Evolutionary conservation across 2,113 vertebrate species (phyloP).

Genomic region (Sclerurus mexicanus): DNA sequence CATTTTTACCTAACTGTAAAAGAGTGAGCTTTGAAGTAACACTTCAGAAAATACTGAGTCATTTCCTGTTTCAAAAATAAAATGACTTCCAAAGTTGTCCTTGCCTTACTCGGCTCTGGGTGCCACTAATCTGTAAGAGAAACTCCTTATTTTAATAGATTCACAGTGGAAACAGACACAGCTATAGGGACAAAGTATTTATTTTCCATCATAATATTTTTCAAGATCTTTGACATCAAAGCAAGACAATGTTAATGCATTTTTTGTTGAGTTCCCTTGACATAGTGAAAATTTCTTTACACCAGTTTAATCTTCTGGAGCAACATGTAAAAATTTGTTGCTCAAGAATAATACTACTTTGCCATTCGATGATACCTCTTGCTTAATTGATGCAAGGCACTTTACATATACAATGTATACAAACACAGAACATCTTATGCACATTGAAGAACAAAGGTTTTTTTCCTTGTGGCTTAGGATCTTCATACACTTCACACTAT

Average conservation of each 20-base stretch:
- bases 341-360: neutral
- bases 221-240: neutral
- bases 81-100: conserved; percentile 47
- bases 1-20: conserved; percentile 65
- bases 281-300: neutral
- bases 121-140: conserved; percentile 13
- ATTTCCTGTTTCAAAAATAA: conserved; percentile 69
- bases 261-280: neutral
- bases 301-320: neutral
- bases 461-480: neutral
- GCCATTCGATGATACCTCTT: neutral
- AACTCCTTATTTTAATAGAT: conserved; percentile 32
- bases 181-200: neutral
- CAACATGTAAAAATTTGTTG: neutral
- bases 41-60: conserved; percentile 65
- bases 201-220: conserved; percentile 47
- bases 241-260: neutral
- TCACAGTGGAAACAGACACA: conserved; percentile 4
- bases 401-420: neutral
- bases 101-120: conserved; percentile 21
- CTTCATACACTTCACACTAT: neutral
- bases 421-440: neutral
- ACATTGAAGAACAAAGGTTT: neutral
- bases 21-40: conserved; percentile 59
- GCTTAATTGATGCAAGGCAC: neutral